A percentile compares a stretch with the other conserved stretches of the same genome.
Conservation (phyloP, 2,888 invertebrate species). For the Stenodema calcarata region DNA sequence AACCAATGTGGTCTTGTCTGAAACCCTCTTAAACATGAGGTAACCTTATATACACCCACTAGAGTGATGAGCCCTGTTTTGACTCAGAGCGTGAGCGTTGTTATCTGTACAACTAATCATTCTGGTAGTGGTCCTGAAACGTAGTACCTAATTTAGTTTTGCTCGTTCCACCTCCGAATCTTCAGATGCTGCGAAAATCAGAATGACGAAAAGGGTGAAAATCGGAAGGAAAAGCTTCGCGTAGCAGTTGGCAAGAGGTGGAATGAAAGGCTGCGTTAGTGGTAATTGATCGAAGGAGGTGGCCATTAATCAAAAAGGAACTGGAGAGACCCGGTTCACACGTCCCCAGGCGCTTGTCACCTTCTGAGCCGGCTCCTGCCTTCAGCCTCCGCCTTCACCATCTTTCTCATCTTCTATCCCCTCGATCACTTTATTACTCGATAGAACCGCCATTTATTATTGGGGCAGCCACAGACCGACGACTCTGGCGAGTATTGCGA, state of each 20-base stretch:
- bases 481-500: not conserved
- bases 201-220: not conserved
- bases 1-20: too few species aligned
- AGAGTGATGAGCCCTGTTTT: too few species aligned
- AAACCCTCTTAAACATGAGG: too few species aligned
- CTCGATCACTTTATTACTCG: not conserved
- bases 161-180: too few species aligned
- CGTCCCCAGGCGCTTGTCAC: conserved; percentile 31
- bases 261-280: conserved; percentile 18
- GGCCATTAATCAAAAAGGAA: conserved; percentile 20
- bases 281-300: conserved; percentile 9
- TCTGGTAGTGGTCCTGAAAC: too few species aligned
- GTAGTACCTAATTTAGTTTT: too few species aligned
- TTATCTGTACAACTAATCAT: too few species aligned
- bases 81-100: too few species aligned
- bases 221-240: not conserved
- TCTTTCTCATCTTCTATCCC: not conserved
- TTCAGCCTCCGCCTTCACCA: not conserved
- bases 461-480: not conserved
- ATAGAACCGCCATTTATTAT: not conserved
- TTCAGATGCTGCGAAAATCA: too few species aligned
- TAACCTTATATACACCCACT: too few species aligned
- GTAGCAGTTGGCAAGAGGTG: not conserved
- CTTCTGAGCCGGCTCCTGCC: not conserved
- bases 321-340: not conserved